Evolutionary conservation across 2,113 vertebrate genomes (phyloP).

Genomic region (Oreochromis spilurus): DNA sequence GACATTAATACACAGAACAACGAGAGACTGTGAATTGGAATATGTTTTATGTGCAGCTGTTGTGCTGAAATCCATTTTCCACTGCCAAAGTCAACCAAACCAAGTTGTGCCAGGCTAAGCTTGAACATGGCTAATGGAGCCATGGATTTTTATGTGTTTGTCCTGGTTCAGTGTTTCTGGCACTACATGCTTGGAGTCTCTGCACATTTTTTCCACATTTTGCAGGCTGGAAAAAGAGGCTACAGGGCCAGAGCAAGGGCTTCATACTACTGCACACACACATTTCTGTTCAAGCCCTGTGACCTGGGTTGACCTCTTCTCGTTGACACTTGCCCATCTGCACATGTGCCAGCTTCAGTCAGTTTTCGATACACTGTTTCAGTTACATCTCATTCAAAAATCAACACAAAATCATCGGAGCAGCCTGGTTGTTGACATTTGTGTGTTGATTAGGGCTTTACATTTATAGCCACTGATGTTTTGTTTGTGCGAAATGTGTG

Average conservation of each 20-base stretch:
- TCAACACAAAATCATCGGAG: neutral
- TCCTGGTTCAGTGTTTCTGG: slow-evolving; percentile 52
- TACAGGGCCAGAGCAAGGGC: slow-evolving; percentile 20
- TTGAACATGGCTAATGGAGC: slow-evolving; percentile 47
- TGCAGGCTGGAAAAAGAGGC: slow-evolving; percentile 48
- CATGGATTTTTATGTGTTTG: slow-evolving; percentile 46
- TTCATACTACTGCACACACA: neutral
- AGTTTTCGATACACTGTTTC: neutral
- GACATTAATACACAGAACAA: neutral
- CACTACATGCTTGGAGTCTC: slow-evolving; percentile 52
- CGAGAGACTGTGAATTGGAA: neutral
- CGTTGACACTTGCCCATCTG: neutral
- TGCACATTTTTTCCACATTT: slow-evolving; percentile 64
- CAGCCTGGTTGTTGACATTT: neutral
- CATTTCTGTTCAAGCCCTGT: neutral
- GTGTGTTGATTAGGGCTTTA: slow-evolving; percentile 6
- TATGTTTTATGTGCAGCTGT: slow-evolving; percentile 44
- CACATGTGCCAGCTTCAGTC: neutral
- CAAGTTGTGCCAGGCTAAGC: slow-evolving; percentile 39
- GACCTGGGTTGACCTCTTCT: slow-evolving; percentile 9
- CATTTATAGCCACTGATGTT: neutral
- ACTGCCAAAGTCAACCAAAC: slow-evolving; percentile 5
- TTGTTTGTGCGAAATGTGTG: slow-evolving; percentile 26
- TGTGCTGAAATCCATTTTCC: slow-evolving; percentile 8
- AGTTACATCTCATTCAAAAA: neutral